Evolutionary conservation across 2,797 vertebrate species (phyloP).

Genomic region (Pteropus rufus): DNA sequence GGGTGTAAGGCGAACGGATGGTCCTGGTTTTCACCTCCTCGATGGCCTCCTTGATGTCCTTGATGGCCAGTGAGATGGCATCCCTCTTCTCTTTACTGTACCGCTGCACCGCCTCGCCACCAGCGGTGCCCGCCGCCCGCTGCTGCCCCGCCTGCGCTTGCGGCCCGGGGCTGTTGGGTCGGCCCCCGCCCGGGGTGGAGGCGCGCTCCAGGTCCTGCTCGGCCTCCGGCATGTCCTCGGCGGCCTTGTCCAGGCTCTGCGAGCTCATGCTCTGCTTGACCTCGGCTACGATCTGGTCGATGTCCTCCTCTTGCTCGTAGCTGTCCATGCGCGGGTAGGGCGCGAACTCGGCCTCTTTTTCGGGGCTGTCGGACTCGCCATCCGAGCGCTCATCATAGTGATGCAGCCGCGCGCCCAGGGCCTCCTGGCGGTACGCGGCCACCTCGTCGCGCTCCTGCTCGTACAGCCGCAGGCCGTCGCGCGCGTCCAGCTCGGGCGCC

Average conservation of each 20-base stretch:
- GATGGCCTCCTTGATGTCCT: constrained; percentile 98
- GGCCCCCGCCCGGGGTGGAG: constrained; percentile 66
- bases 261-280: constrained; percentile 92
- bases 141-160: constrained; percentile 72
- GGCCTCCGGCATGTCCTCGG: constrained; percentile 87
- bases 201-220: constrained; percentile 83
- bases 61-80: constrained; percentile 96
- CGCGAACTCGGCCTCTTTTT: constrained; percentile 96
- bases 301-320: constrained; percentile 95
- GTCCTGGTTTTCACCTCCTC: constrained; percentile 98
- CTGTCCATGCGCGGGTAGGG: constrained; percentile 94
- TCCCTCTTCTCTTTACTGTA: constrained; percentile 93
- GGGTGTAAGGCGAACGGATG: constrained; percentile 96
- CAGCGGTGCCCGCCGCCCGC: constrained; percentile 44
- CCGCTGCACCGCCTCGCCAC: constrained; percentile 83
- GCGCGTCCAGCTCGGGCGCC: constrained; percentile 83
- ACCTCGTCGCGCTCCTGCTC: constrained; percentile 85
- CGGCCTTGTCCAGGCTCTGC: constrained; percentile 87
- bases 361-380: constrained; percentile 95
- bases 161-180: constrained; percentile 68
- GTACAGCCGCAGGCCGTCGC: constrained; percentile 85
- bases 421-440: constrained; percentile 91
- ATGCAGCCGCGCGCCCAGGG: constrained; percentile 94
- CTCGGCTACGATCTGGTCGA: constrained; percentile 89
- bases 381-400: constrained; percentile 97